Evolutionary conservation across 2,888 invertebrate species (phyloP).

Genomic region (Idaea aversata): DNA sequence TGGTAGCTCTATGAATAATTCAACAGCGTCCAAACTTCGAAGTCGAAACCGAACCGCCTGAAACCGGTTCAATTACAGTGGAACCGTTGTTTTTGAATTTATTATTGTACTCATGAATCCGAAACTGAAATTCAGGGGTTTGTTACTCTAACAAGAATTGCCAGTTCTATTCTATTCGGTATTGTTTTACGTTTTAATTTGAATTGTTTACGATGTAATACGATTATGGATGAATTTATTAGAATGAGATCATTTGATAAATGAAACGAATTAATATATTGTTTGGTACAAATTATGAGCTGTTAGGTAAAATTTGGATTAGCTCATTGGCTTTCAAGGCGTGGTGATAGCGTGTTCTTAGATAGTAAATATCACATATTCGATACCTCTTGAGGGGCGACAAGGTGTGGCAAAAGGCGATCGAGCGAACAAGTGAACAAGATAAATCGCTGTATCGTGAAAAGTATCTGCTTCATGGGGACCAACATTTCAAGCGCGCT

Average conservation of each 20-base stretch:
- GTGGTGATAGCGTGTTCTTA: slow-evolving; percentile 6
- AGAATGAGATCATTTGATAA: not conserved
- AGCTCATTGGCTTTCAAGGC: not conserved
- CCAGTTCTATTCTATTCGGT: not conserved
- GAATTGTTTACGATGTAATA: not conserved
- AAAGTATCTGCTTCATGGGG: too few species aligned
- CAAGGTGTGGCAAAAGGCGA: not conserved
- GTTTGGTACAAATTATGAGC: slow-evolving; percentile 26
- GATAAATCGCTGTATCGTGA: not conserved
- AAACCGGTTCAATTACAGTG: not conserved
- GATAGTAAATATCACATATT: not conserved
- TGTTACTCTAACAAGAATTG: not conserved
- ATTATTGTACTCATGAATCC: slow-evolving; percentile 5
- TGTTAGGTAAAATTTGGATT: slow-evolving; percentile 25
- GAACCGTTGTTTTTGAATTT: slow-evolving; percentile 5
- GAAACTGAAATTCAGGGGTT: slow-evolving; percentile 3
- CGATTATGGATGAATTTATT: not conserved
- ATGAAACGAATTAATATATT: not conserved
- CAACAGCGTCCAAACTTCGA: not conserved
- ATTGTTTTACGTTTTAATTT: slow-evolving; percentile 1
- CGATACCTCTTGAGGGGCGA: not conserved
- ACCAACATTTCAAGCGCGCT: too few species aligned
- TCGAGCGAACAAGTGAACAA: not conserved
- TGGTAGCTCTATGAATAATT: not conserved
- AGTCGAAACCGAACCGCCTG: slow-evolving; percentile 1